Evolutionary conservation across 2,888 invertebrate species (phyloP), one percentile per base, ranked within the genome.

Genomic region (Drosophila putrida): DNA sequence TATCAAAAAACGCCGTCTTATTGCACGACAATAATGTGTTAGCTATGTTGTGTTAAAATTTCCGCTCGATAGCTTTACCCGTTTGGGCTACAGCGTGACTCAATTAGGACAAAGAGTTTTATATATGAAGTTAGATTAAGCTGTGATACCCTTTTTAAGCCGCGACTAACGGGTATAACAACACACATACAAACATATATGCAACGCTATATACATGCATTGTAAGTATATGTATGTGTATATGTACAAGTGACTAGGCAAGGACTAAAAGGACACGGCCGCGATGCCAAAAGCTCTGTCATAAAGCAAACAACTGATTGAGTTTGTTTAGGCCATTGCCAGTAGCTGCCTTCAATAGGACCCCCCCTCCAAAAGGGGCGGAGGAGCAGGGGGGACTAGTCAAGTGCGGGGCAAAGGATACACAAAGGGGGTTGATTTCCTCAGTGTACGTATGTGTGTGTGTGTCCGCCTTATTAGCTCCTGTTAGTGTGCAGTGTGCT

Each of bases 291-390:
- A 72, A 75, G 75, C 75, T 75, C 70, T 71, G 71, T 71, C 69
- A 78, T 81, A 74, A 80, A 67, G 76, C 82, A 80, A 81, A 76
- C 76, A 81, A 78, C 74, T 80, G 80, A 81, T 80, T 81, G 82
- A 80, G 80, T 78, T 78, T 76, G 76, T 78, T 80, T 77, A 80
- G 78, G 77, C 76, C 73, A 70, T 73, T 73, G 70, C 74, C 73
- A 73, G 61, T 50, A 64, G 54, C 25, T 62, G 59, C 20, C 41
- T 60, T 50, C 27, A 47, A 62, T 49, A 43, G 65, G 61, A 20
- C 20, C 20, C 20, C 20, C 1, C 3, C n/a, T 59, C 51, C 57
- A 8, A 27, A 25, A 27, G 35, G 36, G 47, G 33, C 31, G n/a
- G n/a, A n/a, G n/a, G n/a, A n/a, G n/a, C n/a, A n/a, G n/a, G 20